Evolutionary conservation across 1,140 invertebrate genomes (phyloP).

Genomic region (Platyscapa corneri): DNA sequence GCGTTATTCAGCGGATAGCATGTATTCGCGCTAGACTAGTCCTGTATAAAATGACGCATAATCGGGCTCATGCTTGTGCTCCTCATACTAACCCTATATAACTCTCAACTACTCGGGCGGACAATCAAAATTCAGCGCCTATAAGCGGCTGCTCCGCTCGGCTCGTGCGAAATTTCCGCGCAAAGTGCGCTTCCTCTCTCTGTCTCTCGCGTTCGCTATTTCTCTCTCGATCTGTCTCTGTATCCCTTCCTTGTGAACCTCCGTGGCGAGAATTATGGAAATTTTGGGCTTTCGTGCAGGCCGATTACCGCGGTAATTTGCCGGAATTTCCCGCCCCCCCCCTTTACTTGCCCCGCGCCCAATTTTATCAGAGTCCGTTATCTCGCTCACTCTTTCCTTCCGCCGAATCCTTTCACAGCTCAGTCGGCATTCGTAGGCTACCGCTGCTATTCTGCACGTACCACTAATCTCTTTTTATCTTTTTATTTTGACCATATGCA

Average conservation of each 20-base stretch:
- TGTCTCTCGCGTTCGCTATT: too few relatives aligned
- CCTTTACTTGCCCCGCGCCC: neutral
- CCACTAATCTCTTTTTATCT: slow-evolving; percentile 36
- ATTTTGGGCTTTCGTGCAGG: slow-evolving; percentile 30
- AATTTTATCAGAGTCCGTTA: slow-evolving; percentile 40
- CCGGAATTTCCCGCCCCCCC: slow-evolving; percentile 40
- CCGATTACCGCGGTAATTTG: slow-evolving; percentile 51
- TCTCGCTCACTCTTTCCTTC: slow-evolving; percentile 34
- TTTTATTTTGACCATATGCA: neutral
- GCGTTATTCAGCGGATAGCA: neutral
- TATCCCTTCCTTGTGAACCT: neutral
- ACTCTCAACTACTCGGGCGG: neutral
- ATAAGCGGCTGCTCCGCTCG: slow-evolving; percentile 6
- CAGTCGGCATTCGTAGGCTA: neutral
- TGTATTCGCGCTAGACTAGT: neutral
- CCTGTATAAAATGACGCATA: slow-evolving; percentile 9
- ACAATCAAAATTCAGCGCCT: slow-evolving; percentile 46
- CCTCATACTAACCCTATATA: slow-evolving; percentile 16
- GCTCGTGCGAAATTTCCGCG: slow-evolving; percentile 29
- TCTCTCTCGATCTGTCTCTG: neutral
- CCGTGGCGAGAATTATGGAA: slow-evolving; percentile 46
- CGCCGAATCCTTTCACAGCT: slow-evolving; percentile 33
- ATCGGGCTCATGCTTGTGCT: slow-evolving; percentile 12
- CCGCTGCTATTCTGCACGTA: slow-evolving; percentile 4
- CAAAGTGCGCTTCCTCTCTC: neutral